Conservation (phyloP, 2,888 invertebrate species). For the Podabrus alpinus region DNA sequence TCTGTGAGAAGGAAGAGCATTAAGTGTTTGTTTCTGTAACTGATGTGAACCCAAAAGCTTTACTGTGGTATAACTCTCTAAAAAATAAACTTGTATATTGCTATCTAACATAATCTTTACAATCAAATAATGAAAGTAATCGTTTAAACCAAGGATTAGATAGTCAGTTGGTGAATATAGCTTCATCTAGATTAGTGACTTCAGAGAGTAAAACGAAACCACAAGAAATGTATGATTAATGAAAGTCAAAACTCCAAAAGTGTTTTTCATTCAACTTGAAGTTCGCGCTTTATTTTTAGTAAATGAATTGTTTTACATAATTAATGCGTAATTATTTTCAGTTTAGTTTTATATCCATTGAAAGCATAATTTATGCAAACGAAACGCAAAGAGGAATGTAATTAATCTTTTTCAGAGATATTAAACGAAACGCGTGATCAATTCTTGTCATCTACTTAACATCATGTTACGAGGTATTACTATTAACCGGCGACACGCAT, state of each 20-base stretch:
- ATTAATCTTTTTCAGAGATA: slow-evolving; percentile 28
- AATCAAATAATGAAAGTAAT: slow-evolving; percentile 44
- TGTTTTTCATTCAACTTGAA: slow-evolving; percentile 30
- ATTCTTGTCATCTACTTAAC: slow-evolving; percentile 28
- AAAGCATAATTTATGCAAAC: slow-evolving; percentile 28
- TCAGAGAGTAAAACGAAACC: slow-evolving; percentile 39
- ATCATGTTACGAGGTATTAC: slow-evolving; percentile 24
- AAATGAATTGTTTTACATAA: slow-evolving; percentile 32
- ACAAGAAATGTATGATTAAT: slow-evolving; percentile 53
- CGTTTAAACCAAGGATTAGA: slow-evolving; percentile 46
- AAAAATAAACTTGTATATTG: slow-evolving; percentile 12
- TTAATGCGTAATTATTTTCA: slow-evolving; percentile 31
- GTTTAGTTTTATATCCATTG: slow-evolving; percentile 26
- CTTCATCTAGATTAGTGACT: slow-evolving; percentile 48
- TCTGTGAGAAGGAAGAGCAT: slow-evolving; percentile 32
- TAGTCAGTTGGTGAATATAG: slow-evolving; percentile 48
- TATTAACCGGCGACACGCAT: slow-evolving; percentile 19
- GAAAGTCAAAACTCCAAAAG: slow-evolving; percentile 36
- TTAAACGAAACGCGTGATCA: slow-evolving; percentile 26
- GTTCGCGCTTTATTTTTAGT: slow-evolving; percentile 30
- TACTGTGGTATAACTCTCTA: slow-evolving; percentile 15
- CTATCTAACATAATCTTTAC: slow-evolving; percentile 22
- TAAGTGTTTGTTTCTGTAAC: slow-evolving; percentile 34
- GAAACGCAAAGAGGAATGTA: slow-evolving; percentile 24
- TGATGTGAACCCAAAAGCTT: slow-evolving; percentile 29